phyloP scores from a whole-genome alignment of 2,888 invertebrate genomes.

The Eledona agricola region DNA sequence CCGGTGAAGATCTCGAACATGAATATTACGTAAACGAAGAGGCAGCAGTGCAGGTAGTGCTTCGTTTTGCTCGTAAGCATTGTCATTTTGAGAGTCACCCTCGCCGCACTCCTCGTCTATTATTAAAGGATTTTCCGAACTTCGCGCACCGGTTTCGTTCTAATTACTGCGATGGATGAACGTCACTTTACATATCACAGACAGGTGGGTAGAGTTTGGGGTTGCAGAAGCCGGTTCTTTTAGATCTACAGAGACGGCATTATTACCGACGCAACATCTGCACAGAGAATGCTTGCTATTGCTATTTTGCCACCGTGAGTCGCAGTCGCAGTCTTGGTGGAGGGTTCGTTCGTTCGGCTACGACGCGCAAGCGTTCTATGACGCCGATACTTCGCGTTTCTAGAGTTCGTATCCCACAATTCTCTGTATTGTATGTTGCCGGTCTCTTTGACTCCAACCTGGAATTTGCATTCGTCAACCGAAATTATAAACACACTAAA shows the following conservation, averaged over 20 bases:
- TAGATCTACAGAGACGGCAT: constrained; percentile 4
- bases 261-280: constrained; percentile 12
- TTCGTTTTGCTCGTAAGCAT: constrained; percentile 73
- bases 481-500: too few relatives aligned
- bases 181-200: constrained; percentile 31
- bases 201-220: constrained; percentile 12
- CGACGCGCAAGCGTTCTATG: too few relatives aligned
- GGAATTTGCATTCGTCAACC: too few relatives aligned
- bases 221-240: constrained; percentile 26
- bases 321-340: too few relatives aligned
- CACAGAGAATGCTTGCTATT: constrained; percentile 17
- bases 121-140: too few relatives aligned
- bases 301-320: constrained; percentile 9
- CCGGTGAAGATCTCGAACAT: constrained; percentile 71
- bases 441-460: too few relatives aligned
- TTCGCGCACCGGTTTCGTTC: constrained; percentile 5
- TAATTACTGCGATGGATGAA: not conserved
- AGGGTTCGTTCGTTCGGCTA: too few relatives aligned
- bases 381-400: too few relatives aligned
- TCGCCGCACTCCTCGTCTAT: too few relatives aligned
- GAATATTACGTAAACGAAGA: constrained; percentile 78
- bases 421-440: too few relatives aligned
- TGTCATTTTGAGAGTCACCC: constrained; percentile 23
- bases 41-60: constrained; percentile 81
- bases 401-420: too few relatives aligned